These are phyloP conservation scores for Acanthosepion lycidas DNA, from an alignment of 2,888 invertebrate genomes.

Conservation along the genomic window DNA sequence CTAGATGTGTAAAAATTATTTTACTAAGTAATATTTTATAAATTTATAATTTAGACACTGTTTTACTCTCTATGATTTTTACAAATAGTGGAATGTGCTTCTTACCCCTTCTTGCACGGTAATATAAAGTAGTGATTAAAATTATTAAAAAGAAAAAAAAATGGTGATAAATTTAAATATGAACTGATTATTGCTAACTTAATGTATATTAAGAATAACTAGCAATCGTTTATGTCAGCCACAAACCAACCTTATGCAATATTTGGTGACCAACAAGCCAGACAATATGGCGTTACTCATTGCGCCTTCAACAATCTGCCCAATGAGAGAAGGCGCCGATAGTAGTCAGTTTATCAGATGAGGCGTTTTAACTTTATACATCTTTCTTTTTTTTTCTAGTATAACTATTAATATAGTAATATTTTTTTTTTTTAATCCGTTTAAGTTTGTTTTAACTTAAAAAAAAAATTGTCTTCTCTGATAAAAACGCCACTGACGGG, in stretches of 20 bases:
- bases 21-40: neutral
- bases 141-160: neutral
- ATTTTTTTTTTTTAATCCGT: too few relatives aligned
- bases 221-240: neutral
- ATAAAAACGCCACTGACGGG: too few relatives aligned
- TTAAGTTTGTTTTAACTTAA: too few relatives aligned
- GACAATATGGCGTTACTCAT: neutral
- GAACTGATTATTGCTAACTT: neutral
- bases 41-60: neutral
- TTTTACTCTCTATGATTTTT: neutral
- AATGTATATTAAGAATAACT: neutral
- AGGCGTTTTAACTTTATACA: too few relatives aligned
- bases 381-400: too few relatives aligned
- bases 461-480: too few relatives aligned
- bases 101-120: neutral
- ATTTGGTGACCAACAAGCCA: neutral
- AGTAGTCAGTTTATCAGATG: too few relatives aligned
- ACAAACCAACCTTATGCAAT: neutral
- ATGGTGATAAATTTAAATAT: neutral
- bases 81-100: neutral
- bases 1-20: neutral
- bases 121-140: neutral
- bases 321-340: neutral
- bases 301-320: neutral
- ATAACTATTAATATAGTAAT: too few relatives aligned